Conservation (phyloP, 1,140 invertebrate genomes). For the Drosophila watanabei region DNA sequence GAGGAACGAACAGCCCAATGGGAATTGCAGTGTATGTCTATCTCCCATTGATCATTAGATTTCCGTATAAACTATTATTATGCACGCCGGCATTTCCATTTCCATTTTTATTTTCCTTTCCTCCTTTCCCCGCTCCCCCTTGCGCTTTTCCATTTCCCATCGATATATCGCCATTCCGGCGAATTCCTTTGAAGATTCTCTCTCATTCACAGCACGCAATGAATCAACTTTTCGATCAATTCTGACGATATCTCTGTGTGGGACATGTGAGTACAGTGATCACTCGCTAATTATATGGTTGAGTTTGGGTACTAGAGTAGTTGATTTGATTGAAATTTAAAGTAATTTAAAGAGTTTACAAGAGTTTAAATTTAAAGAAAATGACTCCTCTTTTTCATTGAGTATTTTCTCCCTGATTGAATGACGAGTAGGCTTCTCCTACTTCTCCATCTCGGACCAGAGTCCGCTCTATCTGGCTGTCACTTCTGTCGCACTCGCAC, state of each 20-base stretch:
- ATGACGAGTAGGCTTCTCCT: no score
- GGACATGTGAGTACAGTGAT: conserved; percentile 18
- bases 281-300: conserved; percentile 9
- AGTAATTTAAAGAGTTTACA: neutral
- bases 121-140: neutral
- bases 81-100: conserved; percentile 26
- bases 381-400: no score
- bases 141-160: conserved; percentile 8
- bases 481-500: no score
- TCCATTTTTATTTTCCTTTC: neutral
- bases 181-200: conserved; percentile 53
- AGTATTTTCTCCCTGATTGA: no score
- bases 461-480: no score
- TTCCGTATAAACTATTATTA: conserved; percentile 42
- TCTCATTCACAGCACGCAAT: conserved; percentile 43
- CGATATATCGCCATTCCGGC: conserved; percentile 44
- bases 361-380: neutral
- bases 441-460: no score
- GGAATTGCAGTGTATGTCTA: conserved; percentile 16
- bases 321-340: neutral
- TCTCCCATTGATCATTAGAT: conserved; percentile 40
- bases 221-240: conserved; percentile 34
- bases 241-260: conserved; percentile 19
- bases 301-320: neutral
- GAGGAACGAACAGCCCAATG: conserved; percentile 22